phyloP scores from a whole-genome alignment of 2,888 invertebrate genomes.

The Papilio protenor region DNA sequence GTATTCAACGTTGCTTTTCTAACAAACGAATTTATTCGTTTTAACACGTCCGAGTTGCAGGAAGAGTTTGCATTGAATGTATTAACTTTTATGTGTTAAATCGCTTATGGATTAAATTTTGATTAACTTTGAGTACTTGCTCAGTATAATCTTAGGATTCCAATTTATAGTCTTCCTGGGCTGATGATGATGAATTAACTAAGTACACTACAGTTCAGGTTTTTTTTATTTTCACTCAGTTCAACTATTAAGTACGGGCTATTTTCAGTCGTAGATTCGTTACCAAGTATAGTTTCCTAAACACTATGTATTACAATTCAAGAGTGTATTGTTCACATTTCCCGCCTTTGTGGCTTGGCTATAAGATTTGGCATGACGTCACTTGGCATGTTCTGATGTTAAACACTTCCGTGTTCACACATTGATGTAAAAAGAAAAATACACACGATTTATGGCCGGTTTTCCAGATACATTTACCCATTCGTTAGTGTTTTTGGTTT shows the following conservation, averaged over 20 bases:
- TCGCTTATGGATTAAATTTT: too few species aligned
- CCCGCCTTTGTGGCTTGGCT: constrained; percentile 14
- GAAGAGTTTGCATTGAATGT: not conserved
- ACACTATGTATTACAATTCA: not conserved
- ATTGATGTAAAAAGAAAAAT: not conserved
- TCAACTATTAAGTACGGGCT: too few species aligned
- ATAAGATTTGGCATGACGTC: constrained; percentile 14
- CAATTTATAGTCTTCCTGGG: too few species aligned
- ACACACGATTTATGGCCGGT: not conserved
- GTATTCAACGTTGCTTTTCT: constrained; percentile 9
- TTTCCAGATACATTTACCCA: too few species aligned
- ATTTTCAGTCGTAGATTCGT: not conserved
- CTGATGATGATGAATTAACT: too few species aligned
- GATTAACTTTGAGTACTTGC: too few species aligned
- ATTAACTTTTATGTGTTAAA: too few species aligned
- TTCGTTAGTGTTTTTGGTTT: too few species aligned
- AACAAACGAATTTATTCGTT: not conserved
- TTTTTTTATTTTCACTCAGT: too few species aligned
- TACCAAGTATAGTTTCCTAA: not conserved
- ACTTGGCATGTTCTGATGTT: not conserved
- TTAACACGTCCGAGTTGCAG: not conserved
- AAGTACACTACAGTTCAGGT: too few species aligned
- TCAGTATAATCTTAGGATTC: too few species aligned
- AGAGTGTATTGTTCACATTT: not conserved
- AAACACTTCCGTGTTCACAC: not conserved